Percentiles rank a stretch among this genome's conserved stretches.
These are phyloP conservation scores for Phalacrocorax aristotelis DNA, from an alignment of 2,113 vertebrate genomes.

Conservation along the genomic window DNA sequence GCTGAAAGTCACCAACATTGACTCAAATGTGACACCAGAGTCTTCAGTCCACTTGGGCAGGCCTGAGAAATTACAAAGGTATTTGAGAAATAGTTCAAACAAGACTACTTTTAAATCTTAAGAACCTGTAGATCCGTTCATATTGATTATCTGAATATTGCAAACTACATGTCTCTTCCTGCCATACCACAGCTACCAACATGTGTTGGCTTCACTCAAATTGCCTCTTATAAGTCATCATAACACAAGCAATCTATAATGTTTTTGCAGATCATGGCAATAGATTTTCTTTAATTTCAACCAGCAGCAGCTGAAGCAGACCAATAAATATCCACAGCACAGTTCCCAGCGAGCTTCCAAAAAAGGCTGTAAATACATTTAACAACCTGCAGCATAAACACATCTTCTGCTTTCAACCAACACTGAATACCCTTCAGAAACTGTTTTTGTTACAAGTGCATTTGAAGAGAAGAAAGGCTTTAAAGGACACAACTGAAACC, in stretches of 20 bases:
- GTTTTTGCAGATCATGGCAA: slow-evolving; percentile 35
- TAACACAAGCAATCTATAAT: slow-evolving; percentile 22
- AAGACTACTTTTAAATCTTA: background rate
- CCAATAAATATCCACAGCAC: slow-evolving; percentile 31
- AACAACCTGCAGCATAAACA: slow-evolving; percentile 57
- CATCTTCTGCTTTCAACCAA: slow-evolving; percentile 21
- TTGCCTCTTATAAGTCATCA: background rate
- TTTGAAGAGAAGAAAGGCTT: background rate
- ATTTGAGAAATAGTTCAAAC: background rate
- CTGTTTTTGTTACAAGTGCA: background rate
- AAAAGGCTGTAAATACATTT: slow-evolving; percentile 62
- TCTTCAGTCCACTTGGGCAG: background rate
- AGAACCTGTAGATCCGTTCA: background rate
- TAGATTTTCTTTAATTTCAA: slow-evolving; percentile 65
- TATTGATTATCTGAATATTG: background rate
- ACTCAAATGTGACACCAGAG: background rate
- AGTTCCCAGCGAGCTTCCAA: slow-evolving; percentile 7
- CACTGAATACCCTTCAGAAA: slow-evolving; percentile 40
- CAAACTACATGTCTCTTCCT: background rate
- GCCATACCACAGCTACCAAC: background rate
- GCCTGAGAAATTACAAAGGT: background rate
- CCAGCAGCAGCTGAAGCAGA: slow-evolving; percentile 41
- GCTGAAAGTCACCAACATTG: background rate
- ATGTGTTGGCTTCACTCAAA: slow-evolving; percentile 1
- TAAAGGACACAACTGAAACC: background rate